A percentile compares a stretch with the other conserved stretches of the same genome.
Conservation (phyloP, 1,140 invertebrate species). For the Galleria mellonella region DNA sequence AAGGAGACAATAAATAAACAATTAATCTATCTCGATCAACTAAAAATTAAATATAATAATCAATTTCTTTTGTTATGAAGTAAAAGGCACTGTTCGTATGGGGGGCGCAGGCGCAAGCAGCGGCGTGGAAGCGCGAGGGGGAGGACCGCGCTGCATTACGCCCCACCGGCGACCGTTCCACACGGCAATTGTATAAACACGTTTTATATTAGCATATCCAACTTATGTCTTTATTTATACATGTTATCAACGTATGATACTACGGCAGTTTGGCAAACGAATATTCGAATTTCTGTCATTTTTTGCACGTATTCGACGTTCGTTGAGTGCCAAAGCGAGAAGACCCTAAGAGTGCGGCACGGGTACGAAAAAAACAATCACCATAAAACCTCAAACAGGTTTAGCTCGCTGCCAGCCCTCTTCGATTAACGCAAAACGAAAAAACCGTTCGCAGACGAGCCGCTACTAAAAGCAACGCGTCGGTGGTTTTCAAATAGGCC, state of each 20-base stretch:
- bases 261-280: slow-evolving; percentile 46
- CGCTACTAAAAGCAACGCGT: slow-evolving; percentile 18
- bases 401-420: slow-evolving; percentile 41
- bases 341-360: slow-evolving; percentile 22
- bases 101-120: slow-evolving; percentile 19
- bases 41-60: slow-evolving; percentile 70
- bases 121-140: slow-evolving; percentile 50
- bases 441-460: slow-evolving; percentile 44
- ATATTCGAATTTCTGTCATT: slow-evolving; percentile 37
- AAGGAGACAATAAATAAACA: slow-evolving; percentile 71
- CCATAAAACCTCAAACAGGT: slow-evolving; percentile 59
- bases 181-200: slow-evolving; percentile 19
- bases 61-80: slow-evolving; percentile 60
- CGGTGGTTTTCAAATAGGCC: slow-evolving; percentile 39
- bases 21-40: slow-evolving; percentile 67
- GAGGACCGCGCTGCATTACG: slow-evolving; percentile 16
- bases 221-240: slow-evolving; percentile 47
- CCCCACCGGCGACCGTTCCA: slow-evolving; percentile 14
- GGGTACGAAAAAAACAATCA: slow-evolving; percentile 62
- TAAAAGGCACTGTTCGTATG: slow-evolving; percentile 60
- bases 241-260: slow-evolving; percentile 38
- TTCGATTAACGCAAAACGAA: slow-evolving; percentile 54
- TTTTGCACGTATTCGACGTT: slow-evolving; percentile 42
- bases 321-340: slow-evolving; percentile 28
- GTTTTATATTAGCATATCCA: slow-evolving; percentile 35